These are phyloP conservation scores for Carapus acus DNA, from an alignment of 2,797 vertebrate genomes.

Conservation along the genomic window DNA sequence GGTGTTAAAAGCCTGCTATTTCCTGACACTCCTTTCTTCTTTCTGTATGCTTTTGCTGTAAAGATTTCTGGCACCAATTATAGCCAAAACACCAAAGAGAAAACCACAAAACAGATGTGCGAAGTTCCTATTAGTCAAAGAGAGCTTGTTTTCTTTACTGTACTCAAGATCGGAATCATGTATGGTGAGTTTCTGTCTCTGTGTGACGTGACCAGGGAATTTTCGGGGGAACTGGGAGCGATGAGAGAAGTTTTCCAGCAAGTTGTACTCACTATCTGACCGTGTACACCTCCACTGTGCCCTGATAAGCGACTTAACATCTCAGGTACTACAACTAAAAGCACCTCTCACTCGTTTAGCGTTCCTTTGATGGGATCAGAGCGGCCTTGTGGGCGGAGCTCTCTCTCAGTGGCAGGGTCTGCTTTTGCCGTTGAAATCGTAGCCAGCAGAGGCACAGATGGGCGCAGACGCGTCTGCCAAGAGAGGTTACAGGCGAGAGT, in stretches of 20 bases:
- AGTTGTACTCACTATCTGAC: background rate
- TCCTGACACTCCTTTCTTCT: too few relatives aligned
- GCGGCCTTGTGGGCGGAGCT: slow-evolving; percentile 5
- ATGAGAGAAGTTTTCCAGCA: background rate
- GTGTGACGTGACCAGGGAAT: too few relatives aligned
- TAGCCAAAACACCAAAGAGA: too few relatives aligned
- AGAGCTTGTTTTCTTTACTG: too few relatives aligned
- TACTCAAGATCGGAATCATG: too few relatives aligned
- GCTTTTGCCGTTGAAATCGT: slow-evolving; percentile 35
- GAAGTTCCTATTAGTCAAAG: too few relatives aligned
- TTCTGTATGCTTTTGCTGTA: too few relatives aligned
- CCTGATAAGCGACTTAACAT: slow-evolving; percentile 19
- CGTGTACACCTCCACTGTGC: background rate
- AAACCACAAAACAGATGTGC: too few relatives aligned
- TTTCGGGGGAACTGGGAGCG: background rate
- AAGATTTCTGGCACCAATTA: too few relatives aligned
- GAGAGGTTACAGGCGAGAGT: slow-evolving; percentile 25
- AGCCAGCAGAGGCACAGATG: slow-evolving; percentile 38
- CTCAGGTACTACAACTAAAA: slow-evolving; percentile 24
- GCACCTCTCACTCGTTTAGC: slow-evolving; percentile 6
- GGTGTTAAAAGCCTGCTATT: too few relatives aligned
- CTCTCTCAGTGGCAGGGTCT: slow-evolving; percentile 51
- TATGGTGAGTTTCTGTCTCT: background rate
- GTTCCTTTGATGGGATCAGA: slow-evolving; percentile 13
- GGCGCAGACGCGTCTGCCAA: slow-evolving; percentile 44